Evolutionary conservation across 2,888 invertebrate species (phyloP).

Genomic region (Mythimna lalbum): DNA sequence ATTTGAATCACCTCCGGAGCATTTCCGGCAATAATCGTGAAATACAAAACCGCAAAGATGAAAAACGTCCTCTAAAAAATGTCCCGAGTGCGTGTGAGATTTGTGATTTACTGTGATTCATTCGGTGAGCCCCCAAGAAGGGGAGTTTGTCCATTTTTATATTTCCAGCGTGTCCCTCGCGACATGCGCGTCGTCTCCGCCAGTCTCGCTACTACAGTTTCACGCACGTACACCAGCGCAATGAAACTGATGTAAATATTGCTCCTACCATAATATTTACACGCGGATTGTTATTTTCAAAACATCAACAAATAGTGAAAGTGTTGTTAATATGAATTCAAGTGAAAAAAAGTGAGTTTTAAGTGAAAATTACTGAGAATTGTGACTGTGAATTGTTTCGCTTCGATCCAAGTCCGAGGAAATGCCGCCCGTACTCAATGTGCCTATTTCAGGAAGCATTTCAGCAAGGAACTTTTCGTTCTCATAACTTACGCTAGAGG

Average conservation of each 20-base stretch:
- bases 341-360: constrained; percentile 75
- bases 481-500: constrained; percentile 88
- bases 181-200: constrained; percentile 89
- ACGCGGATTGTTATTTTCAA: constrained; percentile 84
- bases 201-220: constrained; percentile 88
- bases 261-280: constrained; percentile 87
- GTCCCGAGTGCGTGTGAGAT: constrained; percentile 74
- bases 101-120: constrained; percentile 87
- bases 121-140: constrained; percentile 87
- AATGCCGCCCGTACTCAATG: constrained; percentile 84
- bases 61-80: constrained; percentile 73
- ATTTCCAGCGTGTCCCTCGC: constrained; percentile 89
- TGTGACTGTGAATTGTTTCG: constrained; percentile 80
- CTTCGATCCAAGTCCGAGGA: constrained; percentile 87
- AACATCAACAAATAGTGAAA: constrained; percentile 72
- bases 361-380: constrained; percentile 78
- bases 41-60: constrained; percentile 64
- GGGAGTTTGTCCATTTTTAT: constrained; percentile 90
- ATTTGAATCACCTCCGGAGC: constrained; percentile 74
- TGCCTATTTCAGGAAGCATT: constrained; percentile 89
- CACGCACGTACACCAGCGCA: constrained; percentile 88
- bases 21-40: constrained; percentile 57
- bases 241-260: constrained; percentile 88
- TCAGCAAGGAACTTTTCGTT: constrained; percentile 89
- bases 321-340: constrained; percentile 73